A percentile compares a stretch with the other conserved stretches of the same genome.
Conservation (phyloP, 2,888 invertebrate genomes). For the Alviniconcha strummeri region DNA sequence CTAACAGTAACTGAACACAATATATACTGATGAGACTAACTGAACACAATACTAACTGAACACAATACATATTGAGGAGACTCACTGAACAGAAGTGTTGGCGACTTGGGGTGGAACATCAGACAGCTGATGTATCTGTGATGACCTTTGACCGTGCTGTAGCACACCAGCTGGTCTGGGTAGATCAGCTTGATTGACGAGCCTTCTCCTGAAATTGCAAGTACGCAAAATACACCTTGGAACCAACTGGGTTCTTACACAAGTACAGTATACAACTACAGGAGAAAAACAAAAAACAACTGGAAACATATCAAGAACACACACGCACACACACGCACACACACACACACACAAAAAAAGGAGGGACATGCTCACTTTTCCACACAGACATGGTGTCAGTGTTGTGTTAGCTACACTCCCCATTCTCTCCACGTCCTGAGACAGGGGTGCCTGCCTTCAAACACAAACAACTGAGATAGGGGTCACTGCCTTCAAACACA, state of each 20-base stretch:
- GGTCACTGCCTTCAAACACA: no score
- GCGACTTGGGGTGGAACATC: slow-evolving; percentile 68
- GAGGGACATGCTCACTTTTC: background rate
- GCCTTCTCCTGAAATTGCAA: slow-evolving; percentile 54
- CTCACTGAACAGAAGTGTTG: slow-evolving; percentile 72
- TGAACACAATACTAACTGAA: background rate
- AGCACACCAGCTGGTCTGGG: slow-evolving; percentile 69
- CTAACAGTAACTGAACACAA: no score
- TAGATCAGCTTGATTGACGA: slow-evolving; percentile 67
- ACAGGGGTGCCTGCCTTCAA: no score
- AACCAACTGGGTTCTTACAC: no score
- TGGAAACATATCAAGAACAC: no score
- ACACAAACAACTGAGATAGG: no score
- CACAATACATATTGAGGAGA: slow-evolving; percentile 24
- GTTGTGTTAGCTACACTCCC: no score
- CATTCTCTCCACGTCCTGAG: no score
- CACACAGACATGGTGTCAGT: no score
- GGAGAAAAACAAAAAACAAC: no score
- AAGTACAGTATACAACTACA: no score
- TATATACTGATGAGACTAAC: no score
- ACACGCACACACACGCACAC: background rate
- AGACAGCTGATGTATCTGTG: slow-evolving; percentile 68
- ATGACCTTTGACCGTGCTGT: slow-evolving; percentile 61
- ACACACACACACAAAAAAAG: background rate
- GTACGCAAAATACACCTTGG: background rate